Percentiles rank a stretch among this genome's conserved stretches.
These are phyloP conservation scores for Rhabdornis inornatus DNA, from an alignment of 2,113 vertebrate species.

Conservation along the genomic window DNA sequence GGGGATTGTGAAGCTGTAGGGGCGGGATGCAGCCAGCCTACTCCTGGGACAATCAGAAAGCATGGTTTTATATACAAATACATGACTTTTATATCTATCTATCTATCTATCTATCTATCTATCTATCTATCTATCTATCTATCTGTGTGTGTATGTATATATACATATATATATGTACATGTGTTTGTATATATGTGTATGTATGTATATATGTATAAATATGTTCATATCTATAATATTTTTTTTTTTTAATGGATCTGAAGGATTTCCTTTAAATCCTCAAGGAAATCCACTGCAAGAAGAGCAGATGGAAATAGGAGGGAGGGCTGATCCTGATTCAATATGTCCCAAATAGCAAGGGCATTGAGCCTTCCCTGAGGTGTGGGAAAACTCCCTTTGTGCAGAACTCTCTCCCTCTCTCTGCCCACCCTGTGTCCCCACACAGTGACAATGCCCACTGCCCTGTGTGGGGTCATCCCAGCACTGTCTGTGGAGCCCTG, in stretches of 20 bases:
- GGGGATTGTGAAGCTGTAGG: not conserved
- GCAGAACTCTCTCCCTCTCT: accelerated
- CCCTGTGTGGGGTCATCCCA: not conserved
- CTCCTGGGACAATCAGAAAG: not conserved
- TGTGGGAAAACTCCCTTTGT: no score
- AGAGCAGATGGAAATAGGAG: not conserved
- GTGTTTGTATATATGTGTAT: no score
- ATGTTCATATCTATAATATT: no score
- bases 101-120: not conserved
- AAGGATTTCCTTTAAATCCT: not conserved
- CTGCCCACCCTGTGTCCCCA: not conserved
- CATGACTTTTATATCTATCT: not conserved
- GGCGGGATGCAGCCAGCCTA: not conserved
- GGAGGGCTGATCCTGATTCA: not conserved
- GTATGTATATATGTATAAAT: no score
- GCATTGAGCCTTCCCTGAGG: accelerated
- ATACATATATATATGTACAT: no score
- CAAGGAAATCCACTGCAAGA: accelerated
- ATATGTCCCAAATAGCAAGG: accelerated
- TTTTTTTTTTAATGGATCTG: not conserved
- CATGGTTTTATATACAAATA: no score
- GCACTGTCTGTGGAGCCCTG: not conserved
- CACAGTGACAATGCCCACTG: accelerated
- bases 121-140: not conserved
- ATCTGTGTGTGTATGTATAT: not conserved